Percentiles rank a stretch among this genome's conserved stretches.
Evolutionary conservation across 2,113 vertebrate species (phyloP).

Genomic region (Murina feae): DNA sequence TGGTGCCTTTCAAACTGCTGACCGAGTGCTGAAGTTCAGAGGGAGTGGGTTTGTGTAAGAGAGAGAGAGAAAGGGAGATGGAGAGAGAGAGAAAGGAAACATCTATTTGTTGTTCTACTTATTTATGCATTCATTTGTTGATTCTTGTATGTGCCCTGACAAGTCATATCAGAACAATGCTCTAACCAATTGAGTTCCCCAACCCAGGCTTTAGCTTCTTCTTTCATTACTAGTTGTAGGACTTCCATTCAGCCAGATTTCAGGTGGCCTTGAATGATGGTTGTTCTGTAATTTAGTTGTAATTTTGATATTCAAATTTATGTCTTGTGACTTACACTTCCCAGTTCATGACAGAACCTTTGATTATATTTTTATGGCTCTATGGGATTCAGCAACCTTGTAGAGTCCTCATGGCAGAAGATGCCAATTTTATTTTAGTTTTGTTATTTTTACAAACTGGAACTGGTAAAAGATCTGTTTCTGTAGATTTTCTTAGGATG

Average conservation of each 20-base stretch:
- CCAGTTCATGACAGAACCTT: background rate
- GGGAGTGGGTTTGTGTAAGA: background rate
- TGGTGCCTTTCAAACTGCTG: background rate
- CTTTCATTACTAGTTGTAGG: background rate
- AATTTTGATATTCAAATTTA: background rate
- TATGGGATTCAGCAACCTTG: background rate
- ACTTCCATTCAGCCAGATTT: background rate
- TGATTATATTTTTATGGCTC: background rate
- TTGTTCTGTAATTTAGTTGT: background rate
- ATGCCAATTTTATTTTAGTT: background rate
- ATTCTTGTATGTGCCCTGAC: background rate
- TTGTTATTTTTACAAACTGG: background rate
- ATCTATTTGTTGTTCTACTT: background rate
- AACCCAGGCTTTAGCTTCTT: background rate
- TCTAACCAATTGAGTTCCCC: background rate
- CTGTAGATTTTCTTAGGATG: background rate
- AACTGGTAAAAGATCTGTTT: background rate
- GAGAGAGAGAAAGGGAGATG: too few species aligned
- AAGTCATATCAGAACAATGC: background rate
- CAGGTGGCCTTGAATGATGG: background rate
- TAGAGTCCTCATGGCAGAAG: background rate
- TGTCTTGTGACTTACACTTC: conserved; percentile 30
- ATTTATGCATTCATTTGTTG: background rate
- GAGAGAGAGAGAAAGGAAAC: background rate
- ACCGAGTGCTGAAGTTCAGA: background rate